Conservation (phyloP, 2,113 vertebrate genomes). For the Ctenomys sociabilis region DNA sequence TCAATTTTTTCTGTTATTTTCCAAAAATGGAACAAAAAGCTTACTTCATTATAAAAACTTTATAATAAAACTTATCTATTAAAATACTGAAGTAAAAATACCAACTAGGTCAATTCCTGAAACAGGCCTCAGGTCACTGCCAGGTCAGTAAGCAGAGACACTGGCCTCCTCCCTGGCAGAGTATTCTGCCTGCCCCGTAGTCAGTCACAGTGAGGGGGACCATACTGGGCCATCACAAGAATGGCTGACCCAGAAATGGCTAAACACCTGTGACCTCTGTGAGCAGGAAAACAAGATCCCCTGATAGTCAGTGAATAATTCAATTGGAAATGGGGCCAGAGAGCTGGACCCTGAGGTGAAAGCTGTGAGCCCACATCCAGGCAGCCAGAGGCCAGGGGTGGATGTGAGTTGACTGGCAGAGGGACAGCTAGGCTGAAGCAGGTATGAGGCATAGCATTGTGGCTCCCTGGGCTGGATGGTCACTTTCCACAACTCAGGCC, state of each 20-base stretch:
- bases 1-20: conserved; percentile 13
- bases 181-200: background rate
- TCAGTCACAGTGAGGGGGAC: background rate
- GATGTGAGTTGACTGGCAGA: background rate
- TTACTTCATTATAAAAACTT: background rate
- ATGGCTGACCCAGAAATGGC: background rate
- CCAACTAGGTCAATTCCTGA: background rate
- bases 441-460: background rate
- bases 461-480: background rate
- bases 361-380: background rate
- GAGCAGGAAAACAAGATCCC: background rate
- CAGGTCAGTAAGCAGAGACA: background rate
- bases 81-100: background rate
- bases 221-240: background rate
- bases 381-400: background rate
- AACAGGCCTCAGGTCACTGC: background rate
- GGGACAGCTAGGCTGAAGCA: background rate
- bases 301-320: background rate
- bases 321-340: background rate
- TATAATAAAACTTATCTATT: background rate
- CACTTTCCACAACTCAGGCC: background rate
- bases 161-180: background rate
- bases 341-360: background rate
- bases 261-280: background rate
- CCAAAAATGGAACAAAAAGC: conserved; percentile 3